phyloP scores from a whole-genome alignment of 2,888 invertebrate species.

The Coenonympha glycerion region DNA sequence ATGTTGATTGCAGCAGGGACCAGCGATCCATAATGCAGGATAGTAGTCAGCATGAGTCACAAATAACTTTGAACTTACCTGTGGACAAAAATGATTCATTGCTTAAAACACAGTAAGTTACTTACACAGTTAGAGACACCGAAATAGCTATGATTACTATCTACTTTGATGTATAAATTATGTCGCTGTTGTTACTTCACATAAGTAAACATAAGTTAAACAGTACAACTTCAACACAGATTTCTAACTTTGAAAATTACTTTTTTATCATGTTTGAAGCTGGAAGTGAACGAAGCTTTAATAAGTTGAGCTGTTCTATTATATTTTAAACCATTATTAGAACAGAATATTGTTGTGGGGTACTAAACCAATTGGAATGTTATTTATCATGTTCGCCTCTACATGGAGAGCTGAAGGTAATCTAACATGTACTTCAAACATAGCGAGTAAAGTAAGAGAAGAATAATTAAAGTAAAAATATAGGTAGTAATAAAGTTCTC shows the following conservation, averaged over 20 bases:
- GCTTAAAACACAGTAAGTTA: background rate
- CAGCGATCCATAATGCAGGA: slow-evolving; percentile 1
- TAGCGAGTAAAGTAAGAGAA: too few relatives aligned
- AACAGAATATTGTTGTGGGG: too few relatives aligned
- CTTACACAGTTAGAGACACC: background rate
- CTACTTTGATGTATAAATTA: too few relatives aligned
- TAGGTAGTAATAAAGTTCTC: too few relatives aligned
- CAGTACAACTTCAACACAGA: too few relatives aligned
- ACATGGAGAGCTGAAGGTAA: background rate
- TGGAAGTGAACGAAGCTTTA: background rate
- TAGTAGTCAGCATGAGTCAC: slow-evolving; percentile 6
- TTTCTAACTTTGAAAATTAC: background rate
- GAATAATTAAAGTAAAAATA: too few relatives aligned
- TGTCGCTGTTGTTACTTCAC: too few relatives aligned
- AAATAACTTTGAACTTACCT: slow-evolving; percentile 29
- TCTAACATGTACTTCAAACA: too few relatives aligned
- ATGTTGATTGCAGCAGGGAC: background rate
- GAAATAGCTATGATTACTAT: background rate
- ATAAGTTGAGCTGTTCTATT: background rate
- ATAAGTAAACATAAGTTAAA: too few relatives aligned
- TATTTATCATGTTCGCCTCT: background rate
- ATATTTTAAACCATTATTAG: background rate
- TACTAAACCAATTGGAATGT: background rate
- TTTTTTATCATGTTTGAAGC: background rate
- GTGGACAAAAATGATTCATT: slow-evolving; percentile 24